Base-by-base conservation (phyloP, 2,797 vertebrate species). In the Syngnathus acus region DNA sequence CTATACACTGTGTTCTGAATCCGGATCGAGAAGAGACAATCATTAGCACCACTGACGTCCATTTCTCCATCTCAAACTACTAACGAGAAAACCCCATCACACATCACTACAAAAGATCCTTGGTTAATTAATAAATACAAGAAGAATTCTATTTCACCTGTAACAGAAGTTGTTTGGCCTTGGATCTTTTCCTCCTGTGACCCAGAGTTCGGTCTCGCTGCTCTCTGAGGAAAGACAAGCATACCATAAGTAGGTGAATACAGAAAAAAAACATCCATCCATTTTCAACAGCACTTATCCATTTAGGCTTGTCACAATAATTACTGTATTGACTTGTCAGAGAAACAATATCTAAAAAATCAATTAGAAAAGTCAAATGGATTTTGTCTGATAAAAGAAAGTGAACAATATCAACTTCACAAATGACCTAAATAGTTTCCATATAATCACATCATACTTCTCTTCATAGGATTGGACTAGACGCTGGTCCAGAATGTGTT, bases 401-500 rank as follows among this genome's bases (percentile, higher is more conserved):
- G 32, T 32, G 32, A 47, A 16, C 3, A 47, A 47, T 17, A 51
- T 17, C 19, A 8, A 17, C 4, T 19, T 51, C 17, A 51, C 1
- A 21, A 53, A 9, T 53, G n/a, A 53, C 51, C n/a, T 21, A 32
- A 58, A 38, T 23, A 21, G 50, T 10, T 60, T 19, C 58, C 58
- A 40, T 26, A 26, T 45, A 14, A 4, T 16, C 14, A 62, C 8
- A 9, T 16, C 73, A 75, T 78, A 86, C 97, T 96, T 99, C 87
- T 99, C 97, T 77, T 99, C 94, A 39, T 94, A 98, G 69, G 94
- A 93, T 86, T 96, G 90, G 74, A 99, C 93, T 72, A 99, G 88
- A 70, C 95, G 94, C 72, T 93, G 95, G 84, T 98, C 97, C 87
- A 99, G 88, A 79, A 99, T 99, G 84, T 99, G 96, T 62, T 99